Conservation (phyloP, 1,140 invertebrate species). For the Dendroctonus valens region DNA sequence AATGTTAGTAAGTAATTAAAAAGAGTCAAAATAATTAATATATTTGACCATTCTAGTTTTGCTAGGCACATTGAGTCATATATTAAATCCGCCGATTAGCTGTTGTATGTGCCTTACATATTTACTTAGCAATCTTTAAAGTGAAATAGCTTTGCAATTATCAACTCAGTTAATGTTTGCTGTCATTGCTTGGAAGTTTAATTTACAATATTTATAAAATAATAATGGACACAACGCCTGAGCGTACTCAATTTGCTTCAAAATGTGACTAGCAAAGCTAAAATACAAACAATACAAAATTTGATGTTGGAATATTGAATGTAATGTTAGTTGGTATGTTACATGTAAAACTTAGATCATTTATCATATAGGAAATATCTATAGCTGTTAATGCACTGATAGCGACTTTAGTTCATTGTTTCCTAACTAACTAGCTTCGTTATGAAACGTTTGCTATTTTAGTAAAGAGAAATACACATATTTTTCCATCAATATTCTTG, state of each 20-base stretch:
- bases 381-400: too few species aligned
- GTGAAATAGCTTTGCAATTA: too few species aligned
- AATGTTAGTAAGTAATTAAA: neutral
- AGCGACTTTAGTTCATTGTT: too few species aligned
- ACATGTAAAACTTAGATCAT: neutral
- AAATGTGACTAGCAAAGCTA: slow-evolving; percentile 1
- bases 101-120: slow-evolving; percentile 12
- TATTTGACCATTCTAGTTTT: neutral
- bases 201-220: neutral
- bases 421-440: too few species aligned
- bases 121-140: neutral
- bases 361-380: too few species aligned
- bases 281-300: slow-evolving; percentile 5
- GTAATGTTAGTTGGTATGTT: slow-evolving; percentile 24
- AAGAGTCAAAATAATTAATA: neutral
- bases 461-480: too few species aligned
- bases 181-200: neutral
- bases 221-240: neutral
- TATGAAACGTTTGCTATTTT: too few species aligned
- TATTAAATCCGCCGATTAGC: slow-evolving; percentile 12
- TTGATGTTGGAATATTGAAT: slow-evolving; percentile 23
- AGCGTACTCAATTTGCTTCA: too few species aligned
- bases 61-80: slow-evolving; percentile 9
- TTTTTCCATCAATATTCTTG: too few species aligned
- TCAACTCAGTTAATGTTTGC: too few species aligned